Evolutionary conservation across 2,888 invertebrate species (phyloP), one percentile per base, ranked within the genome.

Genomic region (Drosophila tanythrix): DNA sequence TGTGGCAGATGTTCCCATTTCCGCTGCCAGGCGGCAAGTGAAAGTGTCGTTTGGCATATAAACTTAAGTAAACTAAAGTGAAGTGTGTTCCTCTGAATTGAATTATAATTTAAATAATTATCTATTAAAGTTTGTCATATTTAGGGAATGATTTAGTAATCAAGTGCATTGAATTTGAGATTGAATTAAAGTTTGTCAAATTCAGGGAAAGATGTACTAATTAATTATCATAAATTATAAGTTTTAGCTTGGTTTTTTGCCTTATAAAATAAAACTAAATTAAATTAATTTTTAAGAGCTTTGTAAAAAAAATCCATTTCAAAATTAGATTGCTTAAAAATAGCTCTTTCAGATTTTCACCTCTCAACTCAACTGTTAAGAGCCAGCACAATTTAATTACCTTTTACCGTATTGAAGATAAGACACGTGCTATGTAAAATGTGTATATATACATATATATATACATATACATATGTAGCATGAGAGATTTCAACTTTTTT

Each of bases 1-100:
- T 46, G 46, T 38, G 67, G 64, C 72, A 80, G 81, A 66, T 84
- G 88, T 68, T 78, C 75, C 78, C 78, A 55, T 57, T 81, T 83
- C 78, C 84, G 61, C 65, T 76, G 68, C 64, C 51, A 56, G 38
- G 15, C 40, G n/a, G 43, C 63, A 59, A 80, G 70, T 57, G 61
- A 68, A 70, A 78, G 78, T 78, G 75, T 62, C 62, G 53, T 18
- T 15, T 21, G 21, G 4, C 33, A 55, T 61, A 21, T 21, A 13
- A 59, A 55, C 18, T 56, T 6, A 70, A 63, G 25, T 29, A 11
- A 27, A 18, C 6, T 15, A 25, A 38, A 36, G 3, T 38, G 6
- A 51, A 51, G 27, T 59, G 0, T 40, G 25, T 3, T 4, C 11
- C 35, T n/a, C 40, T 58, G 43, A 46, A 33, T 55, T 38, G 25